These are phyloP conservation scores for Lepidotrigona ventralis DNA, from an alignment of 1,140 invertebrate genomes.

Conservation along the genomic window DNA sequence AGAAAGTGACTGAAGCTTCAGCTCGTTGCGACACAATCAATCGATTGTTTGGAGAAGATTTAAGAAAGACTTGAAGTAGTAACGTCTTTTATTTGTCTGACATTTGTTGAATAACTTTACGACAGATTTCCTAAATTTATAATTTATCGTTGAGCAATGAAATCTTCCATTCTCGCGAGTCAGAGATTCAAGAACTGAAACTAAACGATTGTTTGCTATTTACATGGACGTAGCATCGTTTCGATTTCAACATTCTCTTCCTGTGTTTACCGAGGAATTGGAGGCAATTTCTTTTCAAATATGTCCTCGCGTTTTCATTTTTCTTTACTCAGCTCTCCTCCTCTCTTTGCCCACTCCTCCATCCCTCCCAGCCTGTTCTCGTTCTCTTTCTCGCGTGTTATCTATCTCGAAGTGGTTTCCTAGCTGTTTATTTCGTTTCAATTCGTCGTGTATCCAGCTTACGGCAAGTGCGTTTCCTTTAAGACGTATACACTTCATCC, in stretches of 20 bases:
- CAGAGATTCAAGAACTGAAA: neutral
- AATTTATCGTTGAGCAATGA: neutral
- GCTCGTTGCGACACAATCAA: too few species aligned
- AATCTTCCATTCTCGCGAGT: too few species aligned
- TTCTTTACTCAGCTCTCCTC: neutral
- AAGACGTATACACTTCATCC: slow-evolving; percentile 50
- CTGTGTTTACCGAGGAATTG: neutral
- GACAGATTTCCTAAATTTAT: too few species aligned
- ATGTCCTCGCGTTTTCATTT: slow-evolving; percentile 44
- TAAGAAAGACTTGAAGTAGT: too few species aligned
- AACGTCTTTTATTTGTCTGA: too few species aligned
- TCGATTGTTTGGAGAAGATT: too few species aligned
- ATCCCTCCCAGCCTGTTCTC: too few species aligned
- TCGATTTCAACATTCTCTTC: neutral
- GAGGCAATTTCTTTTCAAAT: slow-evolving; percentile 24
- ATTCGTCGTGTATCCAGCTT: slow-evolving; percentile 43
- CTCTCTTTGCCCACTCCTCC: too few species aligned
- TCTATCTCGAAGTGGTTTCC: slow-evolving; percentile 33
- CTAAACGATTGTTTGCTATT: neutral
- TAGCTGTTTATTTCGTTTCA: slow-evolving; percentile 49
- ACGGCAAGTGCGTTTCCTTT: slow-evolving; percentile 51
- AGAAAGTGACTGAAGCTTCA: too few species aligned
- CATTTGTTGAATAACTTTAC: too few species aligned
- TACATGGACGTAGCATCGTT: neutral
- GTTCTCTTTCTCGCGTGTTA: slow-evolving; percentile 5